These are phyloP conservation scores for Tragelaphus imberbis DNA, from an alignment of 2,113 vertebrate species.

Conservation along the genomic window DNA sequence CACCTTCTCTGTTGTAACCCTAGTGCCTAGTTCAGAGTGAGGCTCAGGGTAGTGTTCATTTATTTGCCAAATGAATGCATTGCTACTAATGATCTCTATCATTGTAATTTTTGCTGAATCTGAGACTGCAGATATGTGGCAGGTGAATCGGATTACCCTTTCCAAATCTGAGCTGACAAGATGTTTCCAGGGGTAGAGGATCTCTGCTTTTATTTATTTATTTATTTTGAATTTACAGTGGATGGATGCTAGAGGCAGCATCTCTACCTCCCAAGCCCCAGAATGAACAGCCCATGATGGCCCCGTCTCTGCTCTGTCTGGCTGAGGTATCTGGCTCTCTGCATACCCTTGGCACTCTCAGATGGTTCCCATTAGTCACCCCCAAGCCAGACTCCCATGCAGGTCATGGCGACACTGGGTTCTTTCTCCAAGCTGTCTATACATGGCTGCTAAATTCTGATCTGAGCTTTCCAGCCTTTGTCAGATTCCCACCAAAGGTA, in stretches of 20 bases:
- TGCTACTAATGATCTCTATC: rapidly evolving
- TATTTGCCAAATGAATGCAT: not conserved
- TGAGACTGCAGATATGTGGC: not conserved
- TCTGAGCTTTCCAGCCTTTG: not conserved
- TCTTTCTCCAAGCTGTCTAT: not conserved
- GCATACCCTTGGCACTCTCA: not conserved
- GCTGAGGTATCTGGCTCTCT: not conserved
- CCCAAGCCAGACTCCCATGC: not conserved
- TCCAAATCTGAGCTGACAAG: not conserved
- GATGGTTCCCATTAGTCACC: not conserved
- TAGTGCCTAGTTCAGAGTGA: not conserved
- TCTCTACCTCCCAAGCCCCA: not conserved
- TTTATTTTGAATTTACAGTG: not conserved
- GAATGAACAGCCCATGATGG: not conserved
- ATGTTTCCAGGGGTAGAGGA: not conserved
- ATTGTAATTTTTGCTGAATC: not conserved
- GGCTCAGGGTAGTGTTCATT: not conserved
- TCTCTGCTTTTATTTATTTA: not conserved
- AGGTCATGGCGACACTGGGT: not conserved
- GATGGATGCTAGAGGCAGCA: no score
- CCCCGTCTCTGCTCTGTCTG: not conserved
- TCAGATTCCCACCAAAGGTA: not conserved
- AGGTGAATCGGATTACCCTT: not conserved
- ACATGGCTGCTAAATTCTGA: not conserved
- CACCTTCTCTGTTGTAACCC: not conserved